phyloP scores from a whole-genome alignment of 2,113 vertebrate species.

The Cinclus mexicanus region DNA sequence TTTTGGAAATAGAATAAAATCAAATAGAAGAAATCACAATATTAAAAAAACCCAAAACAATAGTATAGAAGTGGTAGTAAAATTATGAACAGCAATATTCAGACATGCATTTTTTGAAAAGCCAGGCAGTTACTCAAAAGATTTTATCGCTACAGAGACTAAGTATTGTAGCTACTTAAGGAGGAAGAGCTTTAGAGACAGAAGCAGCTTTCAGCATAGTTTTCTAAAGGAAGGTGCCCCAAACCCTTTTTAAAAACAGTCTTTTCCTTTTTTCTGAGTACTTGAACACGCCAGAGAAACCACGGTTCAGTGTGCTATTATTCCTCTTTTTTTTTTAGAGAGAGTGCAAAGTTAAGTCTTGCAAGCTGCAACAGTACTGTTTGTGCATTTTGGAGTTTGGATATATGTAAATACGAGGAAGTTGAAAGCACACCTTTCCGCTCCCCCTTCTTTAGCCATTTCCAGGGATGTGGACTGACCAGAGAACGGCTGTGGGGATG shows the following conservation, averaged over 20 bases:
- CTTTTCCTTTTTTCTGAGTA: neutral
- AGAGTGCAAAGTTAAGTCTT: neutral
- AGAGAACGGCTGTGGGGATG: neutral
- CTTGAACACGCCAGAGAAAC: neutral
- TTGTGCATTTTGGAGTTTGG: neutral
- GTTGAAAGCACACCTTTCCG: neutral
- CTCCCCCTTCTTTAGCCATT: fast-evolving
- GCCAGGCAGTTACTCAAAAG: neutral
- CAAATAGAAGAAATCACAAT: neutral
- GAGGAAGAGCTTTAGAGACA: neutral
- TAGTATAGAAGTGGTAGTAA: neutral
- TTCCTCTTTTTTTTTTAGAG: neutral
- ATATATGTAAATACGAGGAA: neutral
- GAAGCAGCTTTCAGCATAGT: neutral
- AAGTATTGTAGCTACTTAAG: neutral
- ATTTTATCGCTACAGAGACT: neutral
- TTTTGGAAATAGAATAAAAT: neutral
- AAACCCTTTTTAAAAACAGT: neutral
- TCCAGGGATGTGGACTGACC: neutral
- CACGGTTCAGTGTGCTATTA: neutral
- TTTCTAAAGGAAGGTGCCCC: neutral
- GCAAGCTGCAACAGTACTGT: neutral
- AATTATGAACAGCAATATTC: neutral
- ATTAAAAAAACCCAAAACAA: neutral
- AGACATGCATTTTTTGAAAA: neutral